A percentile compares a stretch with the other conserved stretches of the same genome.
Conservation (phyloP, 1,140 invertebrate species). For the Steinernema feltiae region DNA sequence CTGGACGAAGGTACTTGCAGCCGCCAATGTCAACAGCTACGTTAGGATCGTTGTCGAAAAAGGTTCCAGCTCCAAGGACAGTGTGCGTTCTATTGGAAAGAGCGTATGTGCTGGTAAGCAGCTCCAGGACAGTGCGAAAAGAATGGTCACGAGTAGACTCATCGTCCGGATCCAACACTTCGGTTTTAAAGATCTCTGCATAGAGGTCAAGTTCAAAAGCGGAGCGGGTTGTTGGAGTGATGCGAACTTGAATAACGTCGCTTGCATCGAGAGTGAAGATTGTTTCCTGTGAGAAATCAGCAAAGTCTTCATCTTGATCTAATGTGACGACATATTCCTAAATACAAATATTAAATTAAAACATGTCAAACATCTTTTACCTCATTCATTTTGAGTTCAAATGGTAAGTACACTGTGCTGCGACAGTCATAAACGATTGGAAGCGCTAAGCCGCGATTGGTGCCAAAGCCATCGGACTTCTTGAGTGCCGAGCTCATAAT, state of each 20-base stretch:
- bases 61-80: background rate
- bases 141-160: background rate
- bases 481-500: background rate
- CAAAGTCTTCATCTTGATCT: background rate
- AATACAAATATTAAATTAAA: background rate
- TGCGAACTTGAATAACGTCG: background rate
- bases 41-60: conserved; percentile 2
- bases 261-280: background rate
- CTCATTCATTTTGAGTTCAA: background rate
- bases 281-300: background rate
- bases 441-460: background rate
- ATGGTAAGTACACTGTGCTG: background rate
- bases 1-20: background rate
- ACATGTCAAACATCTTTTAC: background rate
- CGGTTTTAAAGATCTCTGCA: background rate
- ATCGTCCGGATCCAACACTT: background rate
- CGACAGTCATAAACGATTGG: background rate
- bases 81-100: background rate
- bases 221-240: background rate
- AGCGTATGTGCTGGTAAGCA: background rate
- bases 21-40: background rate
- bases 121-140: background rate
- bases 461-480: background rate
- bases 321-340: background rate
- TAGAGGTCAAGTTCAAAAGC: background rate